These are phyloP conservation scores for Drosophila infuscata DNA, from an alignment of 2,888 invertebrate genomes.

Conservation along the genomic window DNA sequence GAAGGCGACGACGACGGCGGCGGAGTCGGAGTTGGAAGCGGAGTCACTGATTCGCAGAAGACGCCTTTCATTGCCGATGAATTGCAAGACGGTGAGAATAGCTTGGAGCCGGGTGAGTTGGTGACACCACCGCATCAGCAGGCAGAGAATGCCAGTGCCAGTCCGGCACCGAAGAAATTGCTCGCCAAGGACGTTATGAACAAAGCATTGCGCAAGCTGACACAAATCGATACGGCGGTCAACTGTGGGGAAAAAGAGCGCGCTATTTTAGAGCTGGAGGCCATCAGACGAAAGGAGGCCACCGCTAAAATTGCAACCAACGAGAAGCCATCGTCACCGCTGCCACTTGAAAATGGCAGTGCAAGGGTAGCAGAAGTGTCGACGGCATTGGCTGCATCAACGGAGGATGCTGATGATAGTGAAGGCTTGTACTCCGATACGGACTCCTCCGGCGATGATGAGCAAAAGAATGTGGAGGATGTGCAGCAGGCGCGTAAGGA, in stretches of 20 bases:
- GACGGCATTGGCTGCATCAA: not conserved
- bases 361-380: not conserved
- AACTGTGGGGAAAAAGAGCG: conserved; percentile 69
- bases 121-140: conserved; percentile 81
- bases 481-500: conserved; percentile 70
- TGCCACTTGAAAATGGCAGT: conserved; percentile 29
- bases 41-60: conserved; percentile 16
- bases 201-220: conserved; percentile 65
- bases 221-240: conserved; percentile 46
- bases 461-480: conserved; percentile 56
- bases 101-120: conserved; percentile 83
- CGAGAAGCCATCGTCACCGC: not conserved
- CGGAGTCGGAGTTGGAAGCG: not conserved
- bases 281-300: conserved; percentile 68
- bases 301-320: conserved; percentile 23
- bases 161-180: conserved; percentile 46
- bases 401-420: conserved; percentile 58
- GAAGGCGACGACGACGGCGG: not conserved
- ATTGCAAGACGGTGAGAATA: conserved; percentile 80
- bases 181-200: conserved; percentile 58
- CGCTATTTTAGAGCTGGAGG: conserved; percentile 73
- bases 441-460: conserved; percentile 66
- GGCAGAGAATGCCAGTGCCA: conserved; percentile 29
- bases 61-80: conserved; percentile 54
- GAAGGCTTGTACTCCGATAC: conserved; percentile 70